phyloP scores from a whole-genome alignment of 1,140 invertebrate genomes.

The Megathymus violae region DNA sequence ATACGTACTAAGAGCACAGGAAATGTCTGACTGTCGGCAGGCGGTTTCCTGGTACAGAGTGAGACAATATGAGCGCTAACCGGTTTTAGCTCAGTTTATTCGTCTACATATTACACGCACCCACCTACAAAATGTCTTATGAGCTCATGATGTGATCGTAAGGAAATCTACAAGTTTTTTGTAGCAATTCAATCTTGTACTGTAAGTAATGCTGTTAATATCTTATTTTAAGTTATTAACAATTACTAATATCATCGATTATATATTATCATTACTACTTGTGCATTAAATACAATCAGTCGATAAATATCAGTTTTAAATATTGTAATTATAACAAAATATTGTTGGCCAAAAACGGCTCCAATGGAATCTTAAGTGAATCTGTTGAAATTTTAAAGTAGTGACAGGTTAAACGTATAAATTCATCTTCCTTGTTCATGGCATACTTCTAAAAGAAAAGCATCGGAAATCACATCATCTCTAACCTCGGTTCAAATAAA shows the following conservation, averaged over 20 bases:
- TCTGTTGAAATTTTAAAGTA: not conserved
- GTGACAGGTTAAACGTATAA: too few relatives aligned
- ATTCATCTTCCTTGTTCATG: not conserved
- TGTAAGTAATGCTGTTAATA: too few relatives aligned
- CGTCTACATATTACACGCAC: constrained; percentile 39
- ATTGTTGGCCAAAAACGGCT: too few relatives aligned
- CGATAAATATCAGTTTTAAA: too few relatives aligned
- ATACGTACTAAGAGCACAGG: constrained; percentile 54
- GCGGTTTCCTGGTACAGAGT: constrained; percentile 71
- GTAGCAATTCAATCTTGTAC: not conserved
- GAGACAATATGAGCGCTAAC: constrained; percentile 74
- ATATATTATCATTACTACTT: too few relatives aligned
- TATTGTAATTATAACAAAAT: too few relatives aligned
- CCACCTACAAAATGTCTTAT: constrained; percentile 9
- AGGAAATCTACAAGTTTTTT: not conserved
- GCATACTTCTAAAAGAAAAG: not conserved
- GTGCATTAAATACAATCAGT: too few relatives aligned
- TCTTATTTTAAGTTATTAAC: too few relatives aligned
- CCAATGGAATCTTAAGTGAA: not conserved
- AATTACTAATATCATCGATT: too few relatives aligned
- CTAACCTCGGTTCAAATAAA: not conserved
- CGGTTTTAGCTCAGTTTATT: constrained; percentile 70
- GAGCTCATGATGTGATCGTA: constrained; percentile 2
- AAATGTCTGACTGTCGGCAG: constrained; percentile 65
- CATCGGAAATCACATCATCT: not conserved